Evolutionary conservation across 1,140 invertebrate genomes (phyloP), one percentile per base, ranked within the genome.

Genomic region (Pseudomyrmex dendroicus): DNA sequence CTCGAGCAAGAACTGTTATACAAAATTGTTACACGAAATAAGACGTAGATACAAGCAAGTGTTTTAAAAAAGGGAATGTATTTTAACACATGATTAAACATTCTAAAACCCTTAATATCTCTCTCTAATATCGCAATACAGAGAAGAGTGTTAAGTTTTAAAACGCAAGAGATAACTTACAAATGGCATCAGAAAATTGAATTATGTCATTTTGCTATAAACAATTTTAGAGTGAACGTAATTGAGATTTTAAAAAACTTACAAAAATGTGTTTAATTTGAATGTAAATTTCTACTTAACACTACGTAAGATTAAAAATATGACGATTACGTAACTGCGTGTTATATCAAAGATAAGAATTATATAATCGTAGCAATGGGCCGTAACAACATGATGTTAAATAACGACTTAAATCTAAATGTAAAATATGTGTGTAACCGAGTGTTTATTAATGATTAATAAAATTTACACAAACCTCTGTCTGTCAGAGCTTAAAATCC

Each of bases 31-130:
- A 70, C 17, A 66, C 25, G 10, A 82, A 25, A 66, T 46, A 54
- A 20, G 5, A 61, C 50, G 4, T 70, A 8, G 9, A 70, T 35
- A 13, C 67, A 59, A 57, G 70, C 67, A 59, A 57, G 70, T 62
- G 20, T 48, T 63, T 44, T n/a, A 17, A 61, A 46, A 66, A 68
- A 52, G 73, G 86, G 82, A 87, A 87, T 87, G 85, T 84, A 20
- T 84, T 35, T 72, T 59, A 86, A 87, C 52, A 57, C 56, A 35
- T 35, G 15, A 64, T 73, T 74, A 22, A 64, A 64, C 17, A 50
- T 46, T 22, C 17, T 57, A n/a, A 35, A 22, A 35, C 59, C 7
- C n/a, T 72, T 44, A 44, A 80, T 59, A 70, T 5, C n/a, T 20
- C 7, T n/a, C 22, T 25, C 12, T 13, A 17, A 35, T 64, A 64